Percentiles rank a stretch among this genome's conserved stretches.
phyloP scores from a whole-genome alignment of 2,113 vertebrate species.

The Rhinopomastus cyanomelas region DNA sequence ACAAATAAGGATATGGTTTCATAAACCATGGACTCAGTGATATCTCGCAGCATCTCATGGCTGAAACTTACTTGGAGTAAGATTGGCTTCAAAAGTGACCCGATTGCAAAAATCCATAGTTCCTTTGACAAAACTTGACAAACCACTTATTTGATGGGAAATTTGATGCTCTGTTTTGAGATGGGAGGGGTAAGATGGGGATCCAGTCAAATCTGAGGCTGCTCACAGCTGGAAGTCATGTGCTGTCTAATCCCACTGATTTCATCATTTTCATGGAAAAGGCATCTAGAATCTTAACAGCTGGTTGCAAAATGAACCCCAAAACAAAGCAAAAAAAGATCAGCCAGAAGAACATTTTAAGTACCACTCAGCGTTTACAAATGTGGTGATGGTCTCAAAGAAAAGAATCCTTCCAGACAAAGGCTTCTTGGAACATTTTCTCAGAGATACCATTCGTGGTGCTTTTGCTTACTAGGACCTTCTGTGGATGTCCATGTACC shows the following conservation, averaged over 20 bases:
- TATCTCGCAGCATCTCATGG: background rate
- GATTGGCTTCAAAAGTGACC: background rate
- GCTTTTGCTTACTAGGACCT: background rate
- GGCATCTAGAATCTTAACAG: background rate
- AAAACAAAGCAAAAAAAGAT: background rate
- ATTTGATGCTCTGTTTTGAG: background rate
- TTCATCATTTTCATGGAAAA: background rate
- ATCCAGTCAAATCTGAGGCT: background rate
- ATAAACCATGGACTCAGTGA: background rate
- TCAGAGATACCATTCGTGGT: background rate
- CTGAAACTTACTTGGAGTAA: background rate
- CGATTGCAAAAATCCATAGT: background rate
- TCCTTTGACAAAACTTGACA: background rate
- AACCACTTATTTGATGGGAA: slow-evolving; percentile 1
- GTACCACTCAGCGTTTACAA: background rate
- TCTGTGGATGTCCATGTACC: background rate
- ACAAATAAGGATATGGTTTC: background rate
- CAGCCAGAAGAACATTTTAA: background rate
- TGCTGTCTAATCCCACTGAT: background rate
- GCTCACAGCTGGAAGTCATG: background rate
- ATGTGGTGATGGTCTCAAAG: background rate
- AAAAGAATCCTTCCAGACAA: background rate
- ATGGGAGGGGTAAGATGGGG: background rate
- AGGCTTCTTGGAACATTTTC: background rate
- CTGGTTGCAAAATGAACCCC: background rate